Base-by-base conservation (phyloP, 2,113 vertebrate species). In the Rhipidura dahli region DNA sequence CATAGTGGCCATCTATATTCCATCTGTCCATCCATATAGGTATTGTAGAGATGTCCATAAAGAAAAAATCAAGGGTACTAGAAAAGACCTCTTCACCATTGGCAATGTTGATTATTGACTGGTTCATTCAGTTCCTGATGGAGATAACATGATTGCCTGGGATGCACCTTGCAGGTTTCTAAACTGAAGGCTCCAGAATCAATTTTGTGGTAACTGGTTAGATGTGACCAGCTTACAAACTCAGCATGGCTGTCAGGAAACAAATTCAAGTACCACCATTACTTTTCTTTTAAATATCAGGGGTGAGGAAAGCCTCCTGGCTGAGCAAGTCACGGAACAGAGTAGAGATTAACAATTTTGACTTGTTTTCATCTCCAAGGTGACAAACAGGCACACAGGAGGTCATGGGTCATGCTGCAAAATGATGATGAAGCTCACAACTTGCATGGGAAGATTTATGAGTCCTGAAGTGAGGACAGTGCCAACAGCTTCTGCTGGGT, bases 151-250 rank as follows among this genome's bases (percentile, higher is more conserved):
- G 73, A 78, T 77, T 92, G 64, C 83, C 72, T 85, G 70, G 54
- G 78, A 89, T 81, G 90, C 20, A 83, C 45, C 35, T 82, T 31
- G 54, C 59, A 71, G 49, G 75, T 77, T 85, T 93, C 85, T 93
- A 83, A 93, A 65, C 76, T 21, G 69, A 95, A 97, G 71, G 71
- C 90, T 95, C 89, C 89, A 73, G 83, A 94, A 85, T 96, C 94
- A 90, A 85, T 95, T 91, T 37, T 83, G 91, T 78, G 71, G 91
- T 77, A 91, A 94, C 87, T 49, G 87, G 70, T 53, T 91, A 72
- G 78, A 91, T 96, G 87, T 93, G 95, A 96, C 82, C 8, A 1
- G 94, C 75, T 91, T 95, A 92, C 89, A 94, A 91, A 95, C 75
- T 83, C 89, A 72, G 81, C 40, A n/a, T 18, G 39, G 90, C 60